phyloP scores from a whole-genome alignment of 2,888 invertebrate species.

The Acleris emargana region DNA sequence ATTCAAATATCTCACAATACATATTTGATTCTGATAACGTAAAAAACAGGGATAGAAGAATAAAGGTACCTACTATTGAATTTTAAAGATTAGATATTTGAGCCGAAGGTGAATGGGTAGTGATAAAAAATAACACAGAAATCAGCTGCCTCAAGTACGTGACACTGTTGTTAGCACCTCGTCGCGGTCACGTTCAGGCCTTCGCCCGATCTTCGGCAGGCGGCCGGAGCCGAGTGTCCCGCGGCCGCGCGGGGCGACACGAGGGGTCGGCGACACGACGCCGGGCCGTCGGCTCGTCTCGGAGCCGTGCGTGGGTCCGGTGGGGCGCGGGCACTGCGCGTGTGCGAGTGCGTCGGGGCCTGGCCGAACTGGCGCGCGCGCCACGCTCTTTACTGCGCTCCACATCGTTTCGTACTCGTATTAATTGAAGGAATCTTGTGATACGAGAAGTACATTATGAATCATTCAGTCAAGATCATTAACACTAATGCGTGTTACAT shows the following conservation, averaged over 20 bases:
- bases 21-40: slow-evolving; percentile 44
- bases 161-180: slow-evolving; percentile 66
- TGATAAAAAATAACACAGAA: slow-evolving; percentile 69
- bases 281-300: slow-evolving; percentile 42
- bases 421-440: slow-evolving; percentile 70
- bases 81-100: slow-evolving; percentile 71
- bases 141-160: slow-evolving; percentile 62
- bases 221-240: slow-evolving; percentile 1
- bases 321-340: slow-evolving; percentile 46
- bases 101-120: slow-evolving; percentile 66
- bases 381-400: slow-evolving; percentile 47
- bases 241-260: background rate
- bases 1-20: slow-evolving; percentile 39
- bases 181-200: slow-evolving; percentile 67
- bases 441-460: slow-evolving; percentile 37
- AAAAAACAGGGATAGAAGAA: slow-evolving; percentile 53
- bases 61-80: slow-evolving; percentile 45
- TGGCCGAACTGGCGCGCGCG: slow-evolving; percentile 59
- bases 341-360: slow-evolving; percentile 48
- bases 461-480: slow-evolving; percentile 55
- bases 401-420: slow-evolving; percentile 46
- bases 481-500: slow-evolving; percentile 48
- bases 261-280: slow-evolving; percentile 35
- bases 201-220: slow-evolving; percentile 55
- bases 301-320: slow-evolving; percentile 38